A percentile compares a stretch with the other conserved stretches of the same genome.
These are phyloP conservation scores for Clostera curtula DNA, from an alignment of 2,888 invertebrate genomes.

Conservation along the genomic window DNA sequence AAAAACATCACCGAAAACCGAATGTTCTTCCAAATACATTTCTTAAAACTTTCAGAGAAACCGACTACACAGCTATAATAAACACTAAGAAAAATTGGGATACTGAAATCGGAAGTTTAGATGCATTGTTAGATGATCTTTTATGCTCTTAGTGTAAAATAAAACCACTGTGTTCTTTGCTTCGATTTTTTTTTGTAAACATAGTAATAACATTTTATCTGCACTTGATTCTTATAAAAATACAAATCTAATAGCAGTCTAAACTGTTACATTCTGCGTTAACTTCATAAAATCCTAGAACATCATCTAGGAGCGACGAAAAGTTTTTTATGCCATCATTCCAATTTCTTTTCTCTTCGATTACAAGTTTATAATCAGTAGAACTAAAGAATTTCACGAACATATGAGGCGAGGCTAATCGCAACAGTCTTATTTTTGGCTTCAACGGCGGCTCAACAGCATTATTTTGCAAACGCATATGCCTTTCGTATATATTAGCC, in stretches of 20 bases:
- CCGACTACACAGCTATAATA: constrained; percentile 71
- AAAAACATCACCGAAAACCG: constrained; percentile 6
- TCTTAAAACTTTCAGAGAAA: constrained; percentile 32
- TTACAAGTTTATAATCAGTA: constrained; percentile 75
- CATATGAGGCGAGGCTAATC: constrained; percentile 64
- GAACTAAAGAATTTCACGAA: constrained; percentile 75
- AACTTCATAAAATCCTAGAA: constrained; percentile 76
- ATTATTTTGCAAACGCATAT: constrained; percentile 46
- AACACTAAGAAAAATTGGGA: constrained; percentile 75
- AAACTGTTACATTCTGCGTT: constrained; percentile 74
- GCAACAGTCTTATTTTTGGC: constrained; percentile 40
- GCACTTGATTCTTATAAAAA: too few species aligned
- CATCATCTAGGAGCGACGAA: constrained; percentile 83
- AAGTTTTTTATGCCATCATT: constrained; percentile 79
- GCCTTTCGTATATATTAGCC: constrained; percentile 75
- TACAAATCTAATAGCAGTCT: constrained; percentile 80
- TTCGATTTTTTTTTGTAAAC: too few species aligned
- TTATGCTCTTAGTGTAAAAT: constrained; percentile 11
- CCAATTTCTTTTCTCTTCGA: constrained; percentile 79
- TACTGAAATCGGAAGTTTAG: constrained; percentile 64
- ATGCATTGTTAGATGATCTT: constrained; percentile 25
- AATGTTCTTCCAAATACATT: constrained; percentile 23
- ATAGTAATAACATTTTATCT: too few species aligned
- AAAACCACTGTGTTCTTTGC: too few species aligned
- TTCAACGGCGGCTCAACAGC: constrained; percentile 27